Conservation (phyloP, 2,888 invertebrate species). For the Lathronympha strigana region DNA sequence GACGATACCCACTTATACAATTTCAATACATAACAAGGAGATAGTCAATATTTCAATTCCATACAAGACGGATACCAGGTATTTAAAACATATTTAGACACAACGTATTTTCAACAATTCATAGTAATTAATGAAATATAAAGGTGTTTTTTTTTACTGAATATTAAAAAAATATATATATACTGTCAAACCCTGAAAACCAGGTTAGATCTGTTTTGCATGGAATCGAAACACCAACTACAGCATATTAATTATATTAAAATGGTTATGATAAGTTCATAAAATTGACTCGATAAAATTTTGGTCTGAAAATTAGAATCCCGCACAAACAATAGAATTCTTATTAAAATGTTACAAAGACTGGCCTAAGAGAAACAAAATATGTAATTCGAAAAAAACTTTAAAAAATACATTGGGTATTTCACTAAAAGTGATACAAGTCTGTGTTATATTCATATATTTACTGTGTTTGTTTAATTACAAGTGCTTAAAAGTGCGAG, state of each 20-base stretch:
- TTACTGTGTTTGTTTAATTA: conserved; percentile 68
- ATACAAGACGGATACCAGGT: conserved; percentile 8
- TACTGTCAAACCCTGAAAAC: too few relatives aligned
- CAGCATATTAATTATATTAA: conserved; percentile 40
- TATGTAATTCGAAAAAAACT: conserved; percentile 16
- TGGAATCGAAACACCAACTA: conserved; percentile 31
- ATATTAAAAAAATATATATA: too few relatives aligned
- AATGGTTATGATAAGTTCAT: conserved; percentile 64
- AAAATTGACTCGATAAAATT: conserved; percentile 76
- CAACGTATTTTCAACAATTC: background rate
- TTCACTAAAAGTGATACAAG: conserved; percentile 32
- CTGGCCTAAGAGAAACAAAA: conserved; percentile 20
- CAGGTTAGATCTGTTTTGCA: conserved; percentile 2
- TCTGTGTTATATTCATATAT: conserved; percentile 47
- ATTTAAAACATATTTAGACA: background rate
- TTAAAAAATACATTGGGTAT: conserved; percentile 15
- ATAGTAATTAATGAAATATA: too few relatives aligned
- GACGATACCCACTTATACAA: conserved; percentile 65
- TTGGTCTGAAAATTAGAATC: conserved; percentile 72
- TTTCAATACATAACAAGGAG: conserved; percentile 68
- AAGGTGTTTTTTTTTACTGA: too few relatives aligned
- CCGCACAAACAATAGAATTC: conserved; percentile 49
- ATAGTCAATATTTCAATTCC: conserved; percentile 26
- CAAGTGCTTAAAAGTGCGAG: conserved; percentile 80
- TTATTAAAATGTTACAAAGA: conserved; percentile 24